Conservation (phyloP, 2,888 invertebrate genomes). For the Entomobrya proxima region DNA sequence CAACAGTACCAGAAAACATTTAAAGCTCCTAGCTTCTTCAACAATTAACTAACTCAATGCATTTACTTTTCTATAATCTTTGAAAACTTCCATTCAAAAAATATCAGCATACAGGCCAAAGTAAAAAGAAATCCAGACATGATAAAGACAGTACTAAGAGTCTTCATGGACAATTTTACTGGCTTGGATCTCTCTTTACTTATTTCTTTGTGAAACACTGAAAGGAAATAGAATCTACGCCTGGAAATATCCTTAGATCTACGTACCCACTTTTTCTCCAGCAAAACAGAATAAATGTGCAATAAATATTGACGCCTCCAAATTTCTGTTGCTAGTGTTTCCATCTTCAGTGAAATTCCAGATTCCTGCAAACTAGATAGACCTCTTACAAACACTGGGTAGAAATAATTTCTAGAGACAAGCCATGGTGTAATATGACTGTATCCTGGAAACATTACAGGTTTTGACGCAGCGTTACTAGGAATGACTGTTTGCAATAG, state of each 20-base stretch:
- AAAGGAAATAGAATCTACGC: neutral
- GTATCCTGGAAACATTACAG: neutral
- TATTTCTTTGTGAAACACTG: too few relatives aligned
- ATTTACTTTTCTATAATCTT: too few relatives aligned
- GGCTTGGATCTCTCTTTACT: too few relatives aligned
- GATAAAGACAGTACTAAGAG: neutral
- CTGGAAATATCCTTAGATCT: neutral
- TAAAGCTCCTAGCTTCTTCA: too few relatives aligned
- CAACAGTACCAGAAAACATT: too few relatives aligned
- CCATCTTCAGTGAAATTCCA: neutral
- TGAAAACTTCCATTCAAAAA: neutral
- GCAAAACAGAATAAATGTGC: neutral
- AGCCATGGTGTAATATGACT: neutral
- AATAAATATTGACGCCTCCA: neutral
- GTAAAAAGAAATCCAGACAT: neutral
- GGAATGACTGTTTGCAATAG: neutral
- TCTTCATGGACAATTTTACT: too few relatives aligned
- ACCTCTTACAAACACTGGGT: neutral
- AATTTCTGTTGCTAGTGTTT: neutral
- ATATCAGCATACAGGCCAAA: neutral
- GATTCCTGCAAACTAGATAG: neutral
- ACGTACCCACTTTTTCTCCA: neutral
- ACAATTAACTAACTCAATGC: too few relatives aligned
- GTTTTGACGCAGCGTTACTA: neutral
- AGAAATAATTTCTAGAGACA: neutral